Base-by-base conservation (phyloP, 2,797 vertebrate species). In the Lacerta bilineata region DNA sequence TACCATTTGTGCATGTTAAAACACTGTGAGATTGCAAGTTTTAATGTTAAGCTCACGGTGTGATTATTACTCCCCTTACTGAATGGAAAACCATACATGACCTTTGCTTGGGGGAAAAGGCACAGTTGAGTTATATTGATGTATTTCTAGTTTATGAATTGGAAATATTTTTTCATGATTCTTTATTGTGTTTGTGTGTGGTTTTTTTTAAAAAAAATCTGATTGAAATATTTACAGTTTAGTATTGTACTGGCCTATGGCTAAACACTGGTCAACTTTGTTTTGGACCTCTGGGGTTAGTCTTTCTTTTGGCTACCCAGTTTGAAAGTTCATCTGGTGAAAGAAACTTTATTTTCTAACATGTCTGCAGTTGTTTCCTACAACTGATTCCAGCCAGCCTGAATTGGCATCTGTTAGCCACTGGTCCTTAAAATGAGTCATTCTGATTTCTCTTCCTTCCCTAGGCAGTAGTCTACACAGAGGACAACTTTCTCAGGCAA, bases 301-400 rank as follows among this genome's bases (percentile, higher is more conserved):
- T 1, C 20, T 77, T 77, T 77, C 8, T 23, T 23, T 27, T 4
- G 7, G 7, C 27, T 83, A 9, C 8, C 15, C 23, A 36, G 18
- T 79, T 55, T 84, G 18, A 41, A 33, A 78, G 84, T 68, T n/a
- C 36, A 78, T 7, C 11, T 8, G 13, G 66, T 33, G 50, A 43
- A 33, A 80, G 46, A n/a, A 64, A 80, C 43, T 74, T 80, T 59
- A 79, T 59, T 55, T 89, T 66, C 59, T 86, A 41, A 43, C 7
- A 25, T 72, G 27, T n/a, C 43, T 68, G 8, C 5, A 61, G 18
- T 50, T 17, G 8, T 81, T 81, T 80, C 41, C 59, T 55, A 68
- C 64, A 74, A 75, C 25, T 66, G 33, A 68, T 5, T 50, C 41
- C 33, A 39, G 50, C 4, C 71, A n/a, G 13, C 11, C 71, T 20